Conservation (phyloP, 2,113 vertebrate species). For the Ciconia boyciana region DNA sequence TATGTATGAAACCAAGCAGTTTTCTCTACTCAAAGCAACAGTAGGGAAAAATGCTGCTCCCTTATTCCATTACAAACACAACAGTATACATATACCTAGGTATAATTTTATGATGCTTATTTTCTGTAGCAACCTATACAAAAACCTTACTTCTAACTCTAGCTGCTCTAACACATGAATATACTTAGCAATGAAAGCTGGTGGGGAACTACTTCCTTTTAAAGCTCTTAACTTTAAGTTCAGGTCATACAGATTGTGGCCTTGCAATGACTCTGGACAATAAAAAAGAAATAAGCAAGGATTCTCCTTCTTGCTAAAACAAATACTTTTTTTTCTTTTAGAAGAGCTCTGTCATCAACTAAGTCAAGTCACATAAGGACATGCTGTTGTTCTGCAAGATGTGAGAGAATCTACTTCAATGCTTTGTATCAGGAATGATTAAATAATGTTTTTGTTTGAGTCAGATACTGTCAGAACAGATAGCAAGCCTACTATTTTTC, state of each 20-base stretch:
- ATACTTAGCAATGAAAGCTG: not conserved
- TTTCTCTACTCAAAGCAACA: not conserved
- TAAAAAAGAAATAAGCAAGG: not conserved
- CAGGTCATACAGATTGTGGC: not conserved
- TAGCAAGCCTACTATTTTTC: not conserved
- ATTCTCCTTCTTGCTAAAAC: not conserved
- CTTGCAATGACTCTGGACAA: not conserved
- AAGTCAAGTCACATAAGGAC: not conserved
- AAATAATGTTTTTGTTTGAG: not conserved
- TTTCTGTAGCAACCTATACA: not conserved
- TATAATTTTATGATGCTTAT: not conserved
- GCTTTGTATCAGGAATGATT: not conserved
- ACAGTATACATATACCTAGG: rapidly evolving
- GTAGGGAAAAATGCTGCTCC: not conserved
- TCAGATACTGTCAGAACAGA: not conserved
- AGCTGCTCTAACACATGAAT: not conserved
- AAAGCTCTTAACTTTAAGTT: not conserved
- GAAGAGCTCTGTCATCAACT: not conserved
- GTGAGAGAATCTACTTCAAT: not conserved
- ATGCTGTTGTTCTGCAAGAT: not conserved
- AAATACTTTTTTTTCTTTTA: not conserved
- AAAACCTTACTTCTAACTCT: not conserved
- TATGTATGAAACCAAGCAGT: not conserved
- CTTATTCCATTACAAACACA: not conserved
- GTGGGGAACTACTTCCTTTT: not conserved